Evolutionary conservation across 1,140 invertebrate genomes (phyloP).

Genomic region (Brachionus rotundiformis): DNA sequence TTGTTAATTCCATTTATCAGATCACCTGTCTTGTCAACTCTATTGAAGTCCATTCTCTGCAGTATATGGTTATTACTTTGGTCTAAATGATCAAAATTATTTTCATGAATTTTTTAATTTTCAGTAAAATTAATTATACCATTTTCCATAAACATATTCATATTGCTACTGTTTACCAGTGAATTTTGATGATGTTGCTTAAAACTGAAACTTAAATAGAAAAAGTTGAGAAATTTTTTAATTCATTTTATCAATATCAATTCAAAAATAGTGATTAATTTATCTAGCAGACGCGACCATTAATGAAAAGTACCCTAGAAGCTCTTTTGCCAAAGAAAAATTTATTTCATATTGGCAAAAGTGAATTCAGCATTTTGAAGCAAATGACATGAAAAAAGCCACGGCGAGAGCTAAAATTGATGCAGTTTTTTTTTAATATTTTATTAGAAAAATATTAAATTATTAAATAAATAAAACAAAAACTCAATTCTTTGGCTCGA

Average conservation of each 20-base stretch:
- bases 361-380: neutral
- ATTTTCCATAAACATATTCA: constrained; percentile 34
- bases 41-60: neutral
- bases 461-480: neutral
- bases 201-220: constrained; percentile 19
- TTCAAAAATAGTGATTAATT: no score
- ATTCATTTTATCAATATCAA: no score
- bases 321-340: no score
- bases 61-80: neutral
- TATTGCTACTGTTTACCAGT: constrained; percentile 14
- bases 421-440: neutral
- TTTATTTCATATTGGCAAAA: no score
- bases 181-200: constrained; percentile 47
- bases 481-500: constrained; percentile 12
- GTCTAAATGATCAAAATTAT: neutral
- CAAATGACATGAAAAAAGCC: neutral
- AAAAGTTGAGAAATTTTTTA: no score
- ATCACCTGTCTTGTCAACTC: constrained; percentile 17
- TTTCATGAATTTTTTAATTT: neutral
- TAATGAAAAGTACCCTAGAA: no score
- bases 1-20: constrained; percentile 35
- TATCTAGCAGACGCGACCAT: no score
- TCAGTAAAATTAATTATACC: neutral
- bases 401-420: neutral
- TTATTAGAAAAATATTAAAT: constrained; percentile 11